Evolutionary conservation across 1,140 invertebrate genomes (phyloP).

Genomic region (Hycleus cichorii): DNA sequence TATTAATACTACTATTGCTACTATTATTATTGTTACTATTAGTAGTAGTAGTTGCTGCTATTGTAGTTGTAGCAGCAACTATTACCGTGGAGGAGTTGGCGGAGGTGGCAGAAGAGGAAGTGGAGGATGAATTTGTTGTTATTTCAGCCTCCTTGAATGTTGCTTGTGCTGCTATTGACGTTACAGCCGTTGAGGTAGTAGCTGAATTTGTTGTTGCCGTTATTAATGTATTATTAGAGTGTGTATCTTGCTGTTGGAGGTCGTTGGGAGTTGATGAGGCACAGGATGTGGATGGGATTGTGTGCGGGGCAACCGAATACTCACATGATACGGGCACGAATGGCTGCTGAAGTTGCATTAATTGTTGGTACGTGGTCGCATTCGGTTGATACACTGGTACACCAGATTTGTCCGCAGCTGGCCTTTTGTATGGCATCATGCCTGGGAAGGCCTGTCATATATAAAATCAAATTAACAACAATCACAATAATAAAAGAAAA

Average conservation of each 20-base stretch:
- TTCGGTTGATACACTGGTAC: conserved; percentile 90
- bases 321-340: conserved; percentile 90
- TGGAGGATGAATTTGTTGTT: neutral
- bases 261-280: conserved; percentile 30
- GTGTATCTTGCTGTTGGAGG: conserved; percentile 3
- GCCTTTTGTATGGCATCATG: conserved; percentile 90
- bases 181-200: conserved; percentile 23
- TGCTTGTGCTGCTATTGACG: neutral
- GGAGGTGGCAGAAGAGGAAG: conserved; percentile 9
- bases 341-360: conserved; percentile 91
- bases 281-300: conserved; percentile 27
- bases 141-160: conserved; percentile 20
- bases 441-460: conserved; percentile 77
- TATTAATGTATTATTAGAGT: conserved; percentile 21
- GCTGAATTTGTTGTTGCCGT: conserved; percentile 40
- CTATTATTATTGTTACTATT: neutral
- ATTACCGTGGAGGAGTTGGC: conserved; percentile 2
- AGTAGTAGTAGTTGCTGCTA: neutral
- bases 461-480: neutral
- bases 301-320: conserved; percentile 65
- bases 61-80: neutral
- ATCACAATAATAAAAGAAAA: neutral
- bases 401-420: conserved; percentile 89
- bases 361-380: conserved; percentile 85
- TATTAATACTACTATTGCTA: neutral